phyloP scores from a whole-genome alignment of 2,797 vertebrate species.

The Chelmon rostratus region DNA sequence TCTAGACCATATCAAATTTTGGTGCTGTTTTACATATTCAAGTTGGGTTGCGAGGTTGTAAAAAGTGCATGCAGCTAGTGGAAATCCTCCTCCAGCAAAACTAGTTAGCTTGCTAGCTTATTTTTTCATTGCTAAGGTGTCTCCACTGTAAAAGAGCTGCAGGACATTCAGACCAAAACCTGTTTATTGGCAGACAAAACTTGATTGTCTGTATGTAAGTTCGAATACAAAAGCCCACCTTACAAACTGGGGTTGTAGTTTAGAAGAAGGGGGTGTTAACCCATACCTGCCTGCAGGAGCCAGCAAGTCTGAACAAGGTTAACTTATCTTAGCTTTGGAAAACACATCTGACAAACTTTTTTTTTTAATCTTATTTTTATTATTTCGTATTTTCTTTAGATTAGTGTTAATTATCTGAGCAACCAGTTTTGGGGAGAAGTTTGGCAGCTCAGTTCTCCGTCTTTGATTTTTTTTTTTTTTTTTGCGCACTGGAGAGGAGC shows the following conservation, averaged over 20 bases:
- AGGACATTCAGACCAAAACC: too few relatives aligned
- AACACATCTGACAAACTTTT: not conserved
- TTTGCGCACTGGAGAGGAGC: conserved; percentile 2
- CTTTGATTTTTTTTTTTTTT: not conserved
- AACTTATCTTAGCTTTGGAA: not conserved
- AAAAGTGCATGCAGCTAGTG: not conserved
- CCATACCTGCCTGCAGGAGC: too few relatives aligned
- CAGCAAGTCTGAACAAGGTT: not conserved
- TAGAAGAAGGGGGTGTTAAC: too few relatives aligned
- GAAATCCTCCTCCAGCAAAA: not conserved
- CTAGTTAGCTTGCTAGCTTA: too few relatives aligned
- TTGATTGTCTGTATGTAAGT: too few relatives aligned
- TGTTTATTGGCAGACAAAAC: too few relatives aligned
- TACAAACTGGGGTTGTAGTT: too few relatives aligned
- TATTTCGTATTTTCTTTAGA: too few relatives aligned
- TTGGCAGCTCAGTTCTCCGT: conserved; percentile 3
- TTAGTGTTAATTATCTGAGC: not conserved
- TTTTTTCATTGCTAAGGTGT: too few relatives aligned
- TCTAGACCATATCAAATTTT: not conserved
- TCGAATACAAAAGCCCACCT: too few relatives aligned
- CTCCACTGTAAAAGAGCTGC: too few relatives aligned
- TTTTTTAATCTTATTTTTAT: not conserved
- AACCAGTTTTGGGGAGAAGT: not conserved
- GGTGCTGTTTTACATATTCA: too few relatives aligned
- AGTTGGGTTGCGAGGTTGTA: not conserved